phyloP scores from a whole-genome alignment of 2,888 invertebrate species.

The Scaptomyza cyrtandrae region DNA sequence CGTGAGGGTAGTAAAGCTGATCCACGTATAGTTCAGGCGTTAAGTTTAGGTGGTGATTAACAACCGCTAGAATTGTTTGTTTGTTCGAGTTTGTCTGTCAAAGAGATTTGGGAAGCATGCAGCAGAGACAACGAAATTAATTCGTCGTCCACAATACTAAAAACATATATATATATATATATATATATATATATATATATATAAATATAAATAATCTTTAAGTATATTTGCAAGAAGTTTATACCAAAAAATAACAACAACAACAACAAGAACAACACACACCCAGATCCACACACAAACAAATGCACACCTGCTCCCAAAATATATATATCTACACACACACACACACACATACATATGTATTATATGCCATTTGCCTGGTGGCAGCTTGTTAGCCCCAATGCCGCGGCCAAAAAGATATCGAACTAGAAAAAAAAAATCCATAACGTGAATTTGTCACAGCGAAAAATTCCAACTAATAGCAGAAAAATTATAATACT shows the following conservation, averaged over 20 bases:
- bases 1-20: slow-evolving; percentile 99
- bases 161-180: background rate
- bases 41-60: slow-evolving; percentile 93
- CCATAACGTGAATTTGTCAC: slow-evolving; percentile 25
- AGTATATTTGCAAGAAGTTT: slow-evolving; percentile 33
- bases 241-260: slow-evolving; percentile 1
- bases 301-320: slow-evolving; percentile 6
- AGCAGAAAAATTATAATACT: slow-evolving; percentile 28
- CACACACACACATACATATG: slow-evolving; percentile 20
- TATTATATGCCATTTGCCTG: slow-evolving; percentile 41
- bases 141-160: slow-evolving; percentile 49
- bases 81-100: slow-evolving; percentile 95
- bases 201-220: slow-evolving; percentile 11
- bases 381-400: slow-evolving; percentile 52
- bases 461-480: slow-evolving; percentile 59
- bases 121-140: slow-evolving; percentile 54
- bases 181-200: background rate
- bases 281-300: slow-evolving; percentile 14
- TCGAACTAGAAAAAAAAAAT: slow-evolving; percentile 20
- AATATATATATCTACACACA: slow-evolving; percentile 9
- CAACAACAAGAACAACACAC: background rate
- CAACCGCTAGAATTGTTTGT: slow-evolving; percentile 93
- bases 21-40: slow-evolving; percentile 98
- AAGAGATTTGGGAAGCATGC: slow-evolving; percentile 34
- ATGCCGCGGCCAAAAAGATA: slow-evolving; percentile 50